Evolutionary conservation across 2,888 invertebrate species (phyloP), one percentile per base, ranked within the genome.

Genomic region (Amphipoea lucens): DNA sequence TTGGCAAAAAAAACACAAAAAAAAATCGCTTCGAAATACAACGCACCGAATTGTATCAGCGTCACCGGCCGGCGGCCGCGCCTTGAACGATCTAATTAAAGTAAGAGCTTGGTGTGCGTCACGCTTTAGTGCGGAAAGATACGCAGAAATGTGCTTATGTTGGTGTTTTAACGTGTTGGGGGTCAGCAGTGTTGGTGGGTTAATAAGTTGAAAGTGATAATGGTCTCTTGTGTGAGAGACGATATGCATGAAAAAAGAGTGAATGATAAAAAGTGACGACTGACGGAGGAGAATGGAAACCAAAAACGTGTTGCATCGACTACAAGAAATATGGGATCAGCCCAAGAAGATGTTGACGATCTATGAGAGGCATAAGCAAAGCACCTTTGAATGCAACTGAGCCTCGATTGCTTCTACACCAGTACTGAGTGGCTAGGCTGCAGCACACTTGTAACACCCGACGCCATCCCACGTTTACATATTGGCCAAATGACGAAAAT

Each of bases 81-180:
- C 88, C 91, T 74, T 79, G 75, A 71, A 76, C 89, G 78, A 90
- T 91, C 87, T 90, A 91, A 93, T 93, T 93, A 92, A 85, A 88
- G 87, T 91, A 90, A 93, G 90, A 92, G 91, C 90, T 85, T 74
- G 68, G 87, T 91, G 91, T 92, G 89, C 79, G 87, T 84, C 88
- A 74, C 82, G 81, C 90, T 88, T 92, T 90, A 90, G 40, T 67
- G 66, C 57, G 17, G 60, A 70, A 71, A 87, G 76, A 87, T 85
- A 81, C 72, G 77, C 62, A 62, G 63, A 29, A 40, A 74, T 42
- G 40, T 71, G 40, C 60, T 71, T 76, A 60, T 76, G 63, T 75
- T 65, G 12, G 7, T 63, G 63, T 40, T 79, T 57, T 65, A 68
- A 73, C 68, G 60, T 65, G 63, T 73, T 68, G 23, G 68, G 11